phyloP scores from a whole-genome alignment of 2,888 invertebrate genomes.

The Cosmorhoe ocellata region DNA sequence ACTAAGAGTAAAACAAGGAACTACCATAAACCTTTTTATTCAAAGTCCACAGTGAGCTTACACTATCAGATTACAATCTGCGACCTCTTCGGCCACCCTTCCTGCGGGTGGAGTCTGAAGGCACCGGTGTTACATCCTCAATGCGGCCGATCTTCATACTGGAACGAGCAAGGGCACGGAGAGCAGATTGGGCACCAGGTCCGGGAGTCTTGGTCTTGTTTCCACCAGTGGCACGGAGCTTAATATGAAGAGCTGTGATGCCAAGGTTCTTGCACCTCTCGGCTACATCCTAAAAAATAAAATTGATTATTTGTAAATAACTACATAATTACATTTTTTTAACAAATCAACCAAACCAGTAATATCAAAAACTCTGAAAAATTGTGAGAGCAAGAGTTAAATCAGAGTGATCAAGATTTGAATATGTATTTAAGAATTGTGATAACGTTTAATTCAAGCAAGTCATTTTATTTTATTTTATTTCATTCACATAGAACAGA shows the following conservation, averaged over 20 bases:
- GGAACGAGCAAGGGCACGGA: conserved; percentile 98
- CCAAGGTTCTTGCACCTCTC: conserved; percentile 98
- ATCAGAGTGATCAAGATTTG: too few species aligned
- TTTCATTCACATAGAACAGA: too few species aligned
- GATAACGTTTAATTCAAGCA: too few species aligned
- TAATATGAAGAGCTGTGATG: conserved; percentile 99
- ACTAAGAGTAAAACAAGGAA: conserved; percentile 42
- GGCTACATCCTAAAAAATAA: conserved; percentile 92
- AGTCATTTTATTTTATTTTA: too few species aligned
- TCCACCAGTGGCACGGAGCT: conserved; percentile 98
- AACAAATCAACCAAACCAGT: too few species aligned
- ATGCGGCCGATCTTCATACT: conserved; percentile 99
- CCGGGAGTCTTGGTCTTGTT: conserved; percentile 99
- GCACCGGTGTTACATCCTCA: conserved; percentile 99
- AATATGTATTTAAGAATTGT: too few species aligned
- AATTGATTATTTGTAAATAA: not conserved
- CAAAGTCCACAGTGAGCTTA: conserved; percentile 72
- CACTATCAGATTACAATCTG: conserved; percentile 91
- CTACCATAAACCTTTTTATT: conserved; percentile 69
- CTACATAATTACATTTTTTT: too few species aligned
- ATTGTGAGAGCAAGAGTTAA: too few species aligned
- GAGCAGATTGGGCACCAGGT: conserved; percentile 98
- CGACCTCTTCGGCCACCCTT: conserved; percentile 99
- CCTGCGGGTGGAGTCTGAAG: conserved; percentile 99
- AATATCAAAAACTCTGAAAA: too few species aligned